phyloP scores from a whole-genome alignment of 2,888 invertebrate genomes.

The Invenusta paracnida region DNA sequence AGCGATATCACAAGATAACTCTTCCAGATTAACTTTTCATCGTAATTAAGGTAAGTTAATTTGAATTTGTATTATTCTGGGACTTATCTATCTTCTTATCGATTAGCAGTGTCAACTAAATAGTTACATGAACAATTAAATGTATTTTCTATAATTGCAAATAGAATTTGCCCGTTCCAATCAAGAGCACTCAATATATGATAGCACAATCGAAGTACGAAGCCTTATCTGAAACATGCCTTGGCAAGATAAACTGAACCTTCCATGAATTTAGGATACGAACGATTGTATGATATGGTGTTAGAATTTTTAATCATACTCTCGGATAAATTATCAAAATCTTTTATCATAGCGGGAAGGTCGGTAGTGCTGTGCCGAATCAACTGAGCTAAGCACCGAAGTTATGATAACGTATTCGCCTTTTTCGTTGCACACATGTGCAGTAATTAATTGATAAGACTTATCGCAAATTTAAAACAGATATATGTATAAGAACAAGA shows the following conservation, averaged over 20 bases:
- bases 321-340: neutral
- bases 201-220: conserved; percentile 1
- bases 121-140: neutral
- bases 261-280: neutral
- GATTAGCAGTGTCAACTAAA: neutral
- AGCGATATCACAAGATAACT: neutral
- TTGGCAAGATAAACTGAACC: neutral
- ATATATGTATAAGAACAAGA: neutral
- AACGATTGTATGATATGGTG: neutral
- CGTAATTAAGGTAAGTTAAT: neutral
- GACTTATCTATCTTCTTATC: neutral
- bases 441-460: neutral
- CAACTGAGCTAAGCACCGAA: neutral
- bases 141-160: neutral
- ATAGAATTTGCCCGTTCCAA: neutral
- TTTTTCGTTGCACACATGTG: neutral
- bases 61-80: neutral
- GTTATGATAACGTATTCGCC: neutral
- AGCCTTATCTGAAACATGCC: neutral
- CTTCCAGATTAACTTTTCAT: neutral
- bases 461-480: neutral
- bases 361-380: neutral
- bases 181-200: neutral
- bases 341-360: conserved; percentile 6
- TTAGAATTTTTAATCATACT: neutral